phyloP scores from a whole-genome alignment of 2,888 invertebrate genomes.

The Synergus japonicus region DNA sequence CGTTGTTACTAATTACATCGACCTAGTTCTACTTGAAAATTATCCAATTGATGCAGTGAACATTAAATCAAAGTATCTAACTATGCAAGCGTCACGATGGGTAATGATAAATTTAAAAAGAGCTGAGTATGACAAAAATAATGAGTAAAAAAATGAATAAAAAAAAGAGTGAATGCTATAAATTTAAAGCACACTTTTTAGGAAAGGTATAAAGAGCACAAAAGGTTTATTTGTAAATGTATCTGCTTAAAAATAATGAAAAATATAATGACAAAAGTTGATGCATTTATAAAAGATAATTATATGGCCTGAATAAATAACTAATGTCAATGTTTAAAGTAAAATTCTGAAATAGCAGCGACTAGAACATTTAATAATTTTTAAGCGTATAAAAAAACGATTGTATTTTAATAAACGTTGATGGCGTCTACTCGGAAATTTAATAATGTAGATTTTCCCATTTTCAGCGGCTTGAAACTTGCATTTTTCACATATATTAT shows the following conservation, averaged over 20 bases:
- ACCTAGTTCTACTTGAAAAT: background rate
- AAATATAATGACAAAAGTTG: background rate
- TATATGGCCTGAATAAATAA: background rate
- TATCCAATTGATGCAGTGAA: slow-evolving; percentile 1
- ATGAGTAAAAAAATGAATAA: background rate
- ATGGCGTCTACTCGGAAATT: too few species aligned
- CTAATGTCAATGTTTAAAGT: too few species aligned
- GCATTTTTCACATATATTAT: too few species aligned
- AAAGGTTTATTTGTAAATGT: background rate
- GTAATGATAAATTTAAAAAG: slow-evolving; percentile 10
- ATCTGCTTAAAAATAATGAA: background rate
- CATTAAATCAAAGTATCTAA: slow-evolving; percentile 18
- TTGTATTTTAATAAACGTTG: too few species aligned
- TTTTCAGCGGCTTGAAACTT: too few species aligned
- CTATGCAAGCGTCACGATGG: background rate
- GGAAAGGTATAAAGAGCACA: background rate
- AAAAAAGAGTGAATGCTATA: background rate
- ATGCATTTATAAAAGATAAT: background rate
- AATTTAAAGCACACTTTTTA: background rate
- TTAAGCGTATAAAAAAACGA: too few species aligned
- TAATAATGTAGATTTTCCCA: too few species aligned
- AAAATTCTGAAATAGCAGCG: too few species aligned
- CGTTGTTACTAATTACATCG: slow-evolving; percentile 10
- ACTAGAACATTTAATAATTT: too few species aligned
- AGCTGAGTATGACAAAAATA: background rate